phyloP scores from a whole-genome alignment of 2,113 vertebrate genomes.

The Antigone vipio region DNA sequence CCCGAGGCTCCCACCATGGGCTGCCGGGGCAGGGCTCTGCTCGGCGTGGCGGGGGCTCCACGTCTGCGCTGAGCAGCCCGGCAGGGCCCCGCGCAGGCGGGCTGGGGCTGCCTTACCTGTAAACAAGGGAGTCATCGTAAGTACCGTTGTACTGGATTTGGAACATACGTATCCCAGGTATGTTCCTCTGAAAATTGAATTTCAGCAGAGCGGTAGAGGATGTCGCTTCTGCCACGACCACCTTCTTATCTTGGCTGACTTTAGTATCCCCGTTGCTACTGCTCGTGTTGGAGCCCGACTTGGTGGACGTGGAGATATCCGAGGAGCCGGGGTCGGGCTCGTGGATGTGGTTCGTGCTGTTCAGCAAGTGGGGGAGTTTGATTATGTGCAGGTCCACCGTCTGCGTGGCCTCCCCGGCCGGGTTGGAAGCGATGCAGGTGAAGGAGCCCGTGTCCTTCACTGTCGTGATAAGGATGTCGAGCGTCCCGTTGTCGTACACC shows the following conservation, averaged over 20 bases:
- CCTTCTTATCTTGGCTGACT: conserved; percentile 87
- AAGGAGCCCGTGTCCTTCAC: conserved; percentile 96
- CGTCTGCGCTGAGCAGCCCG: accelerated
- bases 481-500: conserved; percentile 91
- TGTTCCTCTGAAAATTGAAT: conserved; percentile 99
- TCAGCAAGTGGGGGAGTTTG: conserved; percentile 95
- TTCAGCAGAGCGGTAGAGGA: conserved; percentile 94
- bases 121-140: conserved; percentile 97
- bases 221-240: conserved; percentile 93
- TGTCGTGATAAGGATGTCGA: conserved; percentile 96
- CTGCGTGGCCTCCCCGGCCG: conserved; percentile 93
- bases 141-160: conserved; percentile 99
- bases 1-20: background rate
- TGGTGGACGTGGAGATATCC: conserved; percentile 95
- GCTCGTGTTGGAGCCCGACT: conserved; percentile 89
- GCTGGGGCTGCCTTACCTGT: conserved; percentile 85
- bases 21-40: background rate
- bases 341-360: conserved; percentile 97
- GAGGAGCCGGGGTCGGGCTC: conserved; percentile 95
- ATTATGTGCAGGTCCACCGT: conserved; percentile 91
- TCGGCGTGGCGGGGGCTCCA: background rate
- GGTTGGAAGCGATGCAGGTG: conserved; percentile 97
- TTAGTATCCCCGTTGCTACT: conserved; percentile 91
- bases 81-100: background rate
- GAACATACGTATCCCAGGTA: conserved; percentile 98